Base-by-base conservation (phyloP, 2,113 vertebrate genomes). In the Caloenas nicobarica region DNA sequence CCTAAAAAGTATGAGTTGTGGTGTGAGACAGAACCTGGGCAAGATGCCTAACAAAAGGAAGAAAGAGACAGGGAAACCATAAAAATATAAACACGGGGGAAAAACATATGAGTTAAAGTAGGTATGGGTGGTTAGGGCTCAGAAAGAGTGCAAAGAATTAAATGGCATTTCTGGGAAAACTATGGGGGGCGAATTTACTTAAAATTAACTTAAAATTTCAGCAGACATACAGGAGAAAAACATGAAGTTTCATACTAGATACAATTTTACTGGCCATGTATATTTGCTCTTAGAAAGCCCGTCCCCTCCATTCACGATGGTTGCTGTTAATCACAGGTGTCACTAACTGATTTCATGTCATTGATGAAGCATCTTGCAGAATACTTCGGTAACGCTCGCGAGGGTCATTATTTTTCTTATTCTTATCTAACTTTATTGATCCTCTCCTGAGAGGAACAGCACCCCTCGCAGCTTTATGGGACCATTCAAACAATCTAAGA, bases 361-460 rank as follows among this genome's bases (percentile, higher is more conserved):
- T 0, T 78, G 82, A 95, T 80, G 71, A 15, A 93, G 33, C 34
- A 64, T 81, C 80, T 79, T 65, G 77, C 88, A 84, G 76, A 80
- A 81, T 40, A 19, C 73, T 81, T 93, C 86, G 81, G 83, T 12
- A 86, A 83, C 9, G 4, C 28, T 93, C 78, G 64, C 6, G 1
- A 76, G 44, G 64, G 34, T 74, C 46, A 26, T 64, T 10, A 71
- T 88, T 83, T 86, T 94, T 96, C 89, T 90, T 79, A 40, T 87
- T 91, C 62, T 96, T 80, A 79, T 54, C 29, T 51, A 74, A 57
- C 80, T 78, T 76, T 72, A 85, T 88, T 86, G 73, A 96, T 93
- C 65, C 42, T 48, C 19, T 96, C 89, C 60, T 70, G 86, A 92
- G 71, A 96, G 15, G 33, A 95, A 73, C 56, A 81, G 73, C 33